Conservation (phyloP, 1,140 invertebrate genomes). For the Dendroctonus ponderosae region DNA sequence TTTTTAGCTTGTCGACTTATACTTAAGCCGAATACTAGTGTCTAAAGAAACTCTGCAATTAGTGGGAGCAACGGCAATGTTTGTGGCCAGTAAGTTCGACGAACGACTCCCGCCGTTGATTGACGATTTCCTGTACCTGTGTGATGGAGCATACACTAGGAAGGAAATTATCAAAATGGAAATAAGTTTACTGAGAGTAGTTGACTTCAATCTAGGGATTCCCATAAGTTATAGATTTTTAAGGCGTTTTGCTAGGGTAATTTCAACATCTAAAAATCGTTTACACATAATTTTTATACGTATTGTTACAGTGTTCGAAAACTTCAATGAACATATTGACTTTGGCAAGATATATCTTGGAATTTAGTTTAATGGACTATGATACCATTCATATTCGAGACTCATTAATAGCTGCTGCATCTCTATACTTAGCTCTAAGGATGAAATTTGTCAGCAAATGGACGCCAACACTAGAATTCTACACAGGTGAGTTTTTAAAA, state of each 20-base stretch:
- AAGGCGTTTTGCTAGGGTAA: slow-evolving; percentile 88
- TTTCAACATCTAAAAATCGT: not conserved
- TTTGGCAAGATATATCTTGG: slow-evolving; percentile 89
- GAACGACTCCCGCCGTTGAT: slow-evolving; percentile 88
- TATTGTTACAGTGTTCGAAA: slow-evolving; percentile 71
- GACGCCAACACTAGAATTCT: slow-evolving; percentile 80
- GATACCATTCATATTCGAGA: slow-evolving; percentile 74
- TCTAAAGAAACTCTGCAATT: slow-evolving; percentile 81
- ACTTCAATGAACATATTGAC: slow-evolving; percentile 90
- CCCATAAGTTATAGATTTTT: slow-evolving; percentile 96
- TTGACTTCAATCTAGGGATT: slow-evolving; percentile 89
- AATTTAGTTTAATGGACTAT: slow-evolving; percentile 92
- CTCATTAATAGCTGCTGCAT: slow-evolving; percentile 84
- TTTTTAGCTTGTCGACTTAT: slow-evolving; percentile 78
- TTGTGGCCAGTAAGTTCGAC: slow-evolving; percentile 96
- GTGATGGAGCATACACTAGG: slow-evolving; percentile 87
- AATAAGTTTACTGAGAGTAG: slow-evolving; percentile 75
- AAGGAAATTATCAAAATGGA: slow-evolving; percentile 89
- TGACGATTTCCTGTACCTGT: slow-evolving; percentile 95
- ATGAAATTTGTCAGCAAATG: slow-evolving; percentile 78
- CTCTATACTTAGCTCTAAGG: slow-evolving; percentile 79
- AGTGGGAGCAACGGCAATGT: slow-evolving; percentile 85
- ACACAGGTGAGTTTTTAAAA: slow-evolving; percentile 62
- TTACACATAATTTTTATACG: not conserved
- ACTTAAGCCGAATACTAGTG: slow-evolving; percentile 69